Evolutionary conservation across 2,888 invertebrate species (phyloP), one percentile per base, ranked within the genome.

Genomic region (Rhagophthalmus giganteus): DNA sequence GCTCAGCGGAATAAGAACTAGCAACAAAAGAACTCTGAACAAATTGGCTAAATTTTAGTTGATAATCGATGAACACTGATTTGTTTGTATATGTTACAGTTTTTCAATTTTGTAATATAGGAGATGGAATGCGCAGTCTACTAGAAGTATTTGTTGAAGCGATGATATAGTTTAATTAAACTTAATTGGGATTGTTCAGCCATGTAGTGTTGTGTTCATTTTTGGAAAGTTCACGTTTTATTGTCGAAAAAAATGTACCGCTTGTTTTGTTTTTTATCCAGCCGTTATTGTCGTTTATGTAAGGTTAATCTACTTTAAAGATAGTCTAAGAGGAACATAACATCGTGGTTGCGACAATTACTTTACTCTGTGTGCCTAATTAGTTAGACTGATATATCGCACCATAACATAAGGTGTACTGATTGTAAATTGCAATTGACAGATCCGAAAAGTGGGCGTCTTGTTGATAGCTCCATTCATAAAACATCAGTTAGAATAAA

Each of bases 361-460:
- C 65, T 66, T 70, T 71, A 60, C 69, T n/a, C n/a, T 70, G 69
- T 70, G 71, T 73, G 73, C 72, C 72, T 73, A 71, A 71, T 69
- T 67, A 67, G 67, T 71, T 71, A 71, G 57, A 61, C 59, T 61
- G 59, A 56, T 46, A 49, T 45, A 30, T 39, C 50, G 51, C 56
- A 52, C 37, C 37, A 15, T n/a, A n/a, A n/a, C n/a, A n/a, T 47
- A 44, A 39, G 57, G 58, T 60, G 61, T 58, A 42, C 49, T 48
- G 55, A 62, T 61, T 63, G 61, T 63, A 62, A 49, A 49, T 54
- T 54, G 54, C 40, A 52, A 56, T 38, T 51, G 56, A 54, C 50
- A 52, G 71, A 73, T 73, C 73, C 72, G 73, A 71, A 70, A 63
- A 71, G 73, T 73, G 73, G 73, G 71, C 71, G 50, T 65, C 67